Conservation (phyloP, 2,888 invertebrate species). For the Hemicrepidius hirtus region DNA sequence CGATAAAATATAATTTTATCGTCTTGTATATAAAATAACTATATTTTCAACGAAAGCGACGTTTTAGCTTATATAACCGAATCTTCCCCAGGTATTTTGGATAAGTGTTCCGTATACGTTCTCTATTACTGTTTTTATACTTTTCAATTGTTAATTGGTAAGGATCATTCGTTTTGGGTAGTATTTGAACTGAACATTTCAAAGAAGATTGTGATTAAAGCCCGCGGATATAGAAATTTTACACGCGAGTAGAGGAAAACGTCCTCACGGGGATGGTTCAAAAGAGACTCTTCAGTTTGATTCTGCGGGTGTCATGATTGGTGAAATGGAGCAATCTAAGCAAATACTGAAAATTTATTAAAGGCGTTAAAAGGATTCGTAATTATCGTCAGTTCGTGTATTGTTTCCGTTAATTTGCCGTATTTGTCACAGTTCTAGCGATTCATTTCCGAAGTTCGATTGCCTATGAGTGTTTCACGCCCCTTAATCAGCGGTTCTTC, state of each 20-base stretch:
- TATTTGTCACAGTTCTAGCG: conserved; percentile 58
- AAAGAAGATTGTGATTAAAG: conserved; percentile 10
- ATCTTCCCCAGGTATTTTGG: no score
- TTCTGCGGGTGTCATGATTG: conserved; percentile 39
- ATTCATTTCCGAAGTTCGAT: conserved; percentile 60
- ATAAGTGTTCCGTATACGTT: no score
- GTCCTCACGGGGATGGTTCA: conserved; percentile 34
- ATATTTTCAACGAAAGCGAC: no score
- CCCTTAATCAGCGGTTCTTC: conserved; percentile 52
- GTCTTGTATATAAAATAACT: no score
- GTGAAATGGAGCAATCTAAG: conserved; percentile 47
- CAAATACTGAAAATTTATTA: conserved; percentile 48
- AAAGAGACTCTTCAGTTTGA: conserved; percentile 34
- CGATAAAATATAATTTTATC: no score
- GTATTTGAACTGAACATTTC: no score
- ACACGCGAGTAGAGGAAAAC: conserved; percentile 27
- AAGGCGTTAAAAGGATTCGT: conserved; percentile 51
- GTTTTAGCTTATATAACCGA: no score
- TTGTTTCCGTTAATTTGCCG: conserved; percentile 62
- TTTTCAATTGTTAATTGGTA: no score
- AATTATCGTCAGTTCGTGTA: conserved; percentile 52
- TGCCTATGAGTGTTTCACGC: conserved; percentile 58
- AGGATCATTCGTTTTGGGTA: no score
- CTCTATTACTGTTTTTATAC: neutral
- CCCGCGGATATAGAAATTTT: conserved; percentile 31